These are phyloP conservation scores for Martes martes DNA, from an alignment of 2,113 vertebrate genomes.

Conservation along the genomic window DNA sequence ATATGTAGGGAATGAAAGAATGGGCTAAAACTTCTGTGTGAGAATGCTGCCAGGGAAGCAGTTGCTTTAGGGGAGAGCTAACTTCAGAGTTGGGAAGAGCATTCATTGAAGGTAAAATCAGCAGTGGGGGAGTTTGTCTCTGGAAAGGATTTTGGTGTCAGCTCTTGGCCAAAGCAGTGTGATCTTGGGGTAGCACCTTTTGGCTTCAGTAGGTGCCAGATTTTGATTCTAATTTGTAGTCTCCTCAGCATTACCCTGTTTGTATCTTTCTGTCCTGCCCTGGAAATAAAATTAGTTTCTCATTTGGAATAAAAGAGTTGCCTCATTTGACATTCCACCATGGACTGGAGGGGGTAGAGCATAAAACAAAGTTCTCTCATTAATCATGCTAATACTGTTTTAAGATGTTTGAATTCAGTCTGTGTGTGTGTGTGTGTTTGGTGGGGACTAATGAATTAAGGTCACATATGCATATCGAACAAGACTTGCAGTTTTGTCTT, in stretches of 20 bases:
- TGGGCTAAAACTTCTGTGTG: neutral
- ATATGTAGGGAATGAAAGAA: neutral
- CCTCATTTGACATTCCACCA: constrained; percentile 63
- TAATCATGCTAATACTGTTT: constrained; percentile 74
- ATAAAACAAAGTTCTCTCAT: constrained; percentile 62
- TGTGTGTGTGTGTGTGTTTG: neutral
- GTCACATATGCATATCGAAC: neutral
- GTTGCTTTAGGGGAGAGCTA: neutral
- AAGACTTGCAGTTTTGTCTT: neutral
- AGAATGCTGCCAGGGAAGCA: neutral
- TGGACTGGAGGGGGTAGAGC: constrained; percentile 54
- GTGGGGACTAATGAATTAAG: neutral
- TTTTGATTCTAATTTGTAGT: neutral
- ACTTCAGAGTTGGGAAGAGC: neutral
- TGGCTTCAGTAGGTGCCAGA: neutral
- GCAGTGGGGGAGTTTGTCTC: neutral
- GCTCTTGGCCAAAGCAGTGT: neutral
- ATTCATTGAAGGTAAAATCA: neutral
- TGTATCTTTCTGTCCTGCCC: constrained; percentile 3
- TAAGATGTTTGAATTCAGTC: constrained; percentile 35
- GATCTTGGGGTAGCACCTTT: neutral
- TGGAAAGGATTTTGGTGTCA: neutral
- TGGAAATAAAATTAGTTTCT: constrained; percentile 41
- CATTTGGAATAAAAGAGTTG: constrained; percentile 49
- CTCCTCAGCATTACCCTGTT: neutral